These are phyloP conservation scores for Oncorhynchus mykiss DNA, from an alignment of 2,113 vertebrate genomes.

Conservation along the genomic window DNA sequence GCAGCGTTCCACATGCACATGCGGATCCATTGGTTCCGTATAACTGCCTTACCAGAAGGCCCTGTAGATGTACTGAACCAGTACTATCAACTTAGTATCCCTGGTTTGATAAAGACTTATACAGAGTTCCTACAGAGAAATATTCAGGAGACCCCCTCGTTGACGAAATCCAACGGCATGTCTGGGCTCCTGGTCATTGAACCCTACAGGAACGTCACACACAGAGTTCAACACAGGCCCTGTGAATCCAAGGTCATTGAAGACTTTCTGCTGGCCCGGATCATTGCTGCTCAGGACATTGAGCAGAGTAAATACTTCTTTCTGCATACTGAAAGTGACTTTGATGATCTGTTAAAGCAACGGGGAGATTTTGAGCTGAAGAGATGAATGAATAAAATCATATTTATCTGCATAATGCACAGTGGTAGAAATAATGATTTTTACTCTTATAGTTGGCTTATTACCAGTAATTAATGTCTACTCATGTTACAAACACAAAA, in stretches of 20 bases:
- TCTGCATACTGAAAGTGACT: conserved; percentile 36
- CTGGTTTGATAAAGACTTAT: conserved; percentile 60
- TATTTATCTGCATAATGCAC: neutral
- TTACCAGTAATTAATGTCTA: no score
- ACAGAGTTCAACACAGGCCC: conserved; percentile 64
- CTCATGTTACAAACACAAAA: no score
- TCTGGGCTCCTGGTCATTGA: conserved; percentile 65
- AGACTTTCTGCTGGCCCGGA: conserved; percentile 52
- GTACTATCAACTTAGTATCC: conserved; percentile 54
- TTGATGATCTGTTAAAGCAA: conserved; percentile 59
- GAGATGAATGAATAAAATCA: neutral
- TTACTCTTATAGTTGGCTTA: neutral
- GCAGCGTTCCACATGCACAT: conserved; percentile 74
- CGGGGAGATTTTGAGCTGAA: conserved; percentile 47
- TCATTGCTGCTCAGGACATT: conserved; percentile 63
- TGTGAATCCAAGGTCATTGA: conserved; percentile 66
- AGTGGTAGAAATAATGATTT: neutral
- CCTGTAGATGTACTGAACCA: conserved; percentile 63
- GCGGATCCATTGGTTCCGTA: conserved; percentile 71
- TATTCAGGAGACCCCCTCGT: conserved; percentile 53
- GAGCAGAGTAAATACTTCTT: conserved; percentile 60
- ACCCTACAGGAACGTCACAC: conserved; percentile 63
- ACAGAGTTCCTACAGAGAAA: conserved; percentile 54
- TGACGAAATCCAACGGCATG: neutral
- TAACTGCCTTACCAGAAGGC: conserved; percentile 59